Percentiles rank a stretch among this genome's conserved stretches.
These are phyloP conservation scores for Heliopora coerulea DNA, from an alignment of 92 coral and sea anemone genomes.

Conservation along the genomic window DNA sequence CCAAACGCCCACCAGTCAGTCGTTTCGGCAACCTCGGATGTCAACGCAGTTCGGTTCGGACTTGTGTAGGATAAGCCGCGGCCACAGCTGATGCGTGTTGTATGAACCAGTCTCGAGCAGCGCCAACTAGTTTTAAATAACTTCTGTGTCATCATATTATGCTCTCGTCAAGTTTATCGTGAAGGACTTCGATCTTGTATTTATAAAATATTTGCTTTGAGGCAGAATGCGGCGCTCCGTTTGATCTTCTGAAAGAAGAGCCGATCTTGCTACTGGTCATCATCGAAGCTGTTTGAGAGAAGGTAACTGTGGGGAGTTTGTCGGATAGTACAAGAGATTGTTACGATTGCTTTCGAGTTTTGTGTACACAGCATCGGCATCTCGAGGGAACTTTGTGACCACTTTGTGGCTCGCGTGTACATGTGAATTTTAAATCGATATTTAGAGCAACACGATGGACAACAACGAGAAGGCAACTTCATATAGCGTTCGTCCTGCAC, in stretches of 20 bases:
- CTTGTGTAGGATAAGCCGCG: conserved; percentile 55
- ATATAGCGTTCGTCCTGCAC: conserved; percentile 84
- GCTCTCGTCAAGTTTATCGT: conserved; percentile 7
- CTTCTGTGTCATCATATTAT: not conserved
- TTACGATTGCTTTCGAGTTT: not conserved
- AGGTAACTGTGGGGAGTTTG: not conserved
- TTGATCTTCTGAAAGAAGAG: conserved; percentile 84
- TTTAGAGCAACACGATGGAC: not conserved
- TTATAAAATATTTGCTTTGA: conserved; percentile 99
- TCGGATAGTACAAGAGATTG: not conserved
- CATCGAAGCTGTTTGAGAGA: conserved; percentile 61
- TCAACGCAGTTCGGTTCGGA: conserved; percentile 85
- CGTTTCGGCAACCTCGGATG: conserved; percentile 52
- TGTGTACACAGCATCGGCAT: not conserved
- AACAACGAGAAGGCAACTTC: conserved; percentile 38
- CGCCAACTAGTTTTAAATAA: not conserved
- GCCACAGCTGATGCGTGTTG: conserved; percentile 28
- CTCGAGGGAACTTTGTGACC: not conserved
- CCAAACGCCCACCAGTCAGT: conserved; percentile 46
- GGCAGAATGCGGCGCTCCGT: conserved; percentile 85
- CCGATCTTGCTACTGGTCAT: conserved; percentile 46
- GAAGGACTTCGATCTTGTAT: conserved; percentile 74
- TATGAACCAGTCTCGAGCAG: not conserved
- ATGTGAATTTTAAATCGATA: conserved; percentile 20
- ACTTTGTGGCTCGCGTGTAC: conserved; percentile 7